phyloP scores from a whole-genome alignment of 2,797 vertebrate genomes.

The Odontamblyopus rebecca region DNA sequence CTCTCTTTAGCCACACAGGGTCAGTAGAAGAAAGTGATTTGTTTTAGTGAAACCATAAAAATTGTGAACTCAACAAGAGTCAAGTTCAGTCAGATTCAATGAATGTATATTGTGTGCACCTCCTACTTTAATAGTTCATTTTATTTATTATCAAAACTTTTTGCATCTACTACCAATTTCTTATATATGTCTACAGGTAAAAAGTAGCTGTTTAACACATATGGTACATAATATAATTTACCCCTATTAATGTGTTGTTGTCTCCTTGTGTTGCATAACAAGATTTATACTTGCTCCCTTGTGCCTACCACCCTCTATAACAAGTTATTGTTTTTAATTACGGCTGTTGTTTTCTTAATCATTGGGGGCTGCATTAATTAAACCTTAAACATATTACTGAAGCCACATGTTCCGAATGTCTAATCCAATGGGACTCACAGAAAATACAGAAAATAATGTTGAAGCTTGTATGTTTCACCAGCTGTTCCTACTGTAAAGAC shows the following conservation, averaged over 20 bases:
- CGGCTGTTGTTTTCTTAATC: slow-evolving; percentile 33
- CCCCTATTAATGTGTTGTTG: background rate
- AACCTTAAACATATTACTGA: slow-evolving; percentile 4
- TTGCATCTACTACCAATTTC: too few relatives aligned
- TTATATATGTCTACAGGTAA: too few relatives aligned
- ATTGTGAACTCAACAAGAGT: too few relatives aligned
- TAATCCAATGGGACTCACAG: slow-evolving; percentile 5
- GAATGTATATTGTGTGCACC: too few relatives aligned
- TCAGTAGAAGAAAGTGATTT: too few relatives aligned
- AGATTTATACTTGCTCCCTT: background rate
- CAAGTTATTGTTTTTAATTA: slow-evolving; percentile 36
- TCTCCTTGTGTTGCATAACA: background rate
- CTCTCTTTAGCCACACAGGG: too few relatives aligned
- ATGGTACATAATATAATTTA: background rate
- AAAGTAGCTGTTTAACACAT: background rate
- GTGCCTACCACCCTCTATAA: background rate
- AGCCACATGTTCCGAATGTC: slow-evolving; percentile 1
- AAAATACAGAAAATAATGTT: slow-evolving; percentile 15
- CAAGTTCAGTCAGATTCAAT: too few relatives aligned
- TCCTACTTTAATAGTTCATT: too few relatives aligned
- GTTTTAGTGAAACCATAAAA: too few relatives aligned
- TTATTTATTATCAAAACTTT: too few relatives aligned
- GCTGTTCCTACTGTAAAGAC: slow-evolving; percentile 9
- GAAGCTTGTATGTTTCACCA: slow-evolving; percentile 14
- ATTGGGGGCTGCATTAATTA: slow-evolving; percentile 29